Evolutionary conservation across 2,113 vertebrate species (phyloP).

Genomic region (Saccopteryx leptura): DNA sequence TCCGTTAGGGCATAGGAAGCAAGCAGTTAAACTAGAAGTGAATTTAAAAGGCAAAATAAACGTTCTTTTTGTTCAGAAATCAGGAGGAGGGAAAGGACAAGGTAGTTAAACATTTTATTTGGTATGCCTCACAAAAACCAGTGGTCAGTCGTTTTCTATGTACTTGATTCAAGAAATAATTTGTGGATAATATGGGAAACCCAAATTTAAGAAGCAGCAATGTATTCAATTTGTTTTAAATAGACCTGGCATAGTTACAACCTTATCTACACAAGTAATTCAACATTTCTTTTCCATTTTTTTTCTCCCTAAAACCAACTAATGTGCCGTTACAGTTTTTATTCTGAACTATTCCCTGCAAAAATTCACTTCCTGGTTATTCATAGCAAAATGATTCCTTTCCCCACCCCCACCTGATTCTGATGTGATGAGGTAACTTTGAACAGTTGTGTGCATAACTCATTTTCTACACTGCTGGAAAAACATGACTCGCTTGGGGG

Average conservation of each 20-base stretch:
- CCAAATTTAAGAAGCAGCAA: constrained; percentile 56
- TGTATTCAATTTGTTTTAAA: constrained; percentile 67
- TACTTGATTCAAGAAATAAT: constrained; percentile 67
- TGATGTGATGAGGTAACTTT: constrained; percentile 80
- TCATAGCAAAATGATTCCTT: constrained; percentile 72
- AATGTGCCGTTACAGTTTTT: constrained; percentile 68
- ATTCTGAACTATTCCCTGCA: constrained; percentile 48
- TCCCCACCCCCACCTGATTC: constrained; percentile 63
- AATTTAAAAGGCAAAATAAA: constrained; percentile 32
- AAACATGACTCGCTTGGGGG: constrained; percentile 70
- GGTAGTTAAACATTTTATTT: constrained; percentile 37
- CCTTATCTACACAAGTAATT: constrained; percentile 10
- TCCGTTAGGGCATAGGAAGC: background rate
- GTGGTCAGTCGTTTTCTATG: constrained; percentile 7
- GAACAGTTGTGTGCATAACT: constrained; percentile 82
- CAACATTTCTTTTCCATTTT: constrained; percentile 66
- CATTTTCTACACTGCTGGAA: constrained; percentile 79
- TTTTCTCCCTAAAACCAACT: constrained; percentile 61
- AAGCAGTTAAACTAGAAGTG: constrained; percentile 29
- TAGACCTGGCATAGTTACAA: constrained; percentile 50
- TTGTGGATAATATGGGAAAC: constrained; percentile 4
- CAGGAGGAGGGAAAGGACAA: background rate
- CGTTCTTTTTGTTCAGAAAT: constrained; percentile 48
- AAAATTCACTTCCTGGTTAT: constrained; percentile 75
- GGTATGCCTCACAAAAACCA: background rate